Evolutionary conservation across 2,113 vertebrate genomes (phyloP).

Genomic region (Hylia prasina): DNA sequence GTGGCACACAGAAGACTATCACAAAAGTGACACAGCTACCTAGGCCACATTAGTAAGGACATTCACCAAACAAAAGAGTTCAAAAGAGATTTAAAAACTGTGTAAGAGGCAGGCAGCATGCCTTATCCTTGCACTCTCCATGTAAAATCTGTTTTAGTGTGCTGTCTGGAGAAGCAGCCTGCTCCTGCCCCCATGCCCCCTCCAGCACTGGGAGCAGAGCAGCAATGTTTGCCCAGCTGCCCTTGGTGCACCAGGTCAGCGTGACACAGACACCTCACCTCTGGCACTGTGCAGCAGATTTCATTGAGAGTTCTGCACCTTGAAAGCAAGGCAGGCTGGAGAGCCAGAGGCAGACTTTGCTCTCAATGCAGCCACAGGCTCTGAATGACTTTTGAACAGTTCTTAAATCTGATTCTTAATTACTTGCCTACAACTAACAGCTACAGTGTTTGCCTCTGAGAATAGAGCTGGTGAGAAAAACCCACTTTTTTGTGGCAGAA

Average conservation of each 20-base stretch:
- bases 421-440: neutral
- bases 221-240: fast-evolving
- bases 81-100: neutral
- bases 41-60: neutral
- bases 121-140: neutral
- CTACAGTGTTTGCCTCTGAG: neutral
- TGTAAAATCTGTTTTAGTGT: neutral
- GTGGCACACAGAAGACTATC: neutral
- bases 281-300: neutral
- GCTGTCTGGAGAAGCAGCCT: neutral
- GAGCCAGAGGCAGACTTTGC: neutral
- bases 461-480: neutral
- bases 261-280: neutral
- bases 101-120: neutral
- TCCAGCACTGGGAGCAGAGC: fast-evolving
- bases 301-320: neutral
- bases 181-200: fast-evolving
- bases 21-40: neutral
- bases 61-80: neutral
- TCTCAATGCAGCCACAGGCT: neutral
- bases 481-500: neutral
- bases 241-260: neutral
- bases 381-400: neutral
- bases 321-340: neutral
- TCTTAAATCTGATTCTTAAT: neutral